phyloP scores from a whole-genome alignment of 1,140 invertebrate species.

The Doryteuthis pealeii region DNA sequence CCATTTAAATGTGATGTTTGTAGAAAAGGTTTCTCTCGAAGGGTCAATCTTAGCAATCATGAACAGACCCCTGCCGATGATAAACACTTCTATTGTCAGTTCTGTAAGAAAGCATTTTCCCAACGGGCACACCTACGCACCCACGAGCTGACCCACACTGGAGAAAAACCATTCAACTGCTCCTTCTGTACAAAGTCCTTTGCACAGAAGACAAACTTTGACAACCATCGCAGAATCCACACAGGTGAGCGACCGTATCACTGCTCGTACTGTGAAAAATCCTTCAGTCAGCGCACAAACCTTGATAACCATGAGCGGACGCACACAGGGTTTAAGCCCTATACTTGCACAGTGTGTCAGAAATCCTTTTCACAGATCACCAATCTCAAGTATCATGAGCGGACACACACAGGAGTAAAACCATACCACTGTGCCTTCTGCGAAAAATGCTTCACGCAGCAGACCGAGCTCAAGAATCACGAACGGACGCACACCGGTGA shows the following conservation, averaged over 20 bases:
- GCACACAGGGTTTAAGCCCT: constrained; percentile 15
- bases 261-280: constrained; percentile 33
- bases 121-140: constrained; percentile 21
- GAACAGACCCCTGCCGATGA: constrained; percentile 15
- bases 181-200: constrained; percentile 44
- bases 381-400: constrained; percentile 10
- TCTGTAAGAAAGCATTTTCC: constrained; percentile 20
- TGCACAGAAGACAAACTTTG: constrained; percentile 18
- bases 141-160: constrained; percentile 41
- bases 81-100: constrained; percentile 19
- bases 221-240: constrained; percentile 35
- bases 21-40: constrained; percentile 18
- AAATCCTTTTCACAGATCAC: constrained; percentile 11
- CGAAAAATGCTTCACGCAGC: constrained; percentile 66
- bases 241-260: constrained; percentile 41
- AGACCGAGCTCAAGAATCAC: constrained; percentile 27
- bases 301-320: constrained; percentile 23
- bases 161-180: constrained; percentile 44
- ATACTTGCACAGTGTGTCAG: constrained; percentile 16
- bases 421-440: constrained; percentile 29
- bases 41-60: constrained; percentile 15
- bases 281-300: constrained; percentile 19
- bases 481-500: constrained; percentile 24
- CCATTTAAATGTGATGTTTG: constrained; percentile 19
- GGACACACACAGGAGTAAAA: constrained; percentile 11